Evolutionary conservation across 2,113 vertebrate genomes (phyloP), one percentile per base, ranked within the genome.

Genomic region (Myodes glareolus): DNA sequence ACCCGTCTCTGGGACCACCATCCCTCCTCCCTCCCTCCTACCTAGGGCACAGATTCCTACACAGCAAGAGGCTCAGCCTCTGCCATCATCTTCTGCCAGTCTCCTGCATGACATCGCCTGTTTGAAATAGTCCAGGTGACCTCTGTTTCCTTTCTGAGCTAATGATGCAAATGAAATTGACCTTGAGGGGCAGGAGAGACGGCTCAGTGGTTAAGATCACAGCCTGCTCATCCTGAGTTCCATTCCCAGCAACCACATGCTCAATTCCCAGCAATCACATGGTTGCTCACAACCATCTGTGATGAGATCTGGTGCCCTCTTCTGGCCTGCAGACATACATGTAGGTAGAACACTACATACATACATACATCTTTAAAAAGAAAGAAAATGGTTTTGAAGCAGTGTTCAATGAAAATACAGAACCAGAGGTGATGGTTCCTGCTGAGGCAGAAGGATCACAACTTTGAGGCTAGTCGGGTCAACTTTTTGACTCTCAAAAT

Each of bases 91-190:
- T 77, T 47, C 33, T 72, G 50, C 72, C 76, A 88, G 67, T 86
- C 88, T 88, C 81, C 86, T 72, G 55, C 36, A 88, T 45, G 88
- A 63, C 82, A 52, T 63, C 31, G 88, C 73, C 84, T 72, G 13
- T 61, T 63, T 75, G 27, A 92, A 80, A 63, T 82, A 75, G 70
- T 89, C 81, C 91, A 23, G 39, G 42, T 50, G 23, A 27, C 89
- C 88, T 92, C 67, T 93, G 78, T 92, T 96, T 93, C 92, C 61
- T 87, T 73, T 61, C 39, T 93, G 42, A 81, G 29, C n/a, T 13
- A 81, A 45, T 1, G 13, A 90, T 68, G n/a, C 39, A 47, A 86
- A 29, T 55, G n/a, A 96, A 72, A 58, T 58, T 58, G 58, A 58
- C 58, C 58, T 58, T 58, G 58, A 58, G 19, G 58, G 58, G 6